phyloP scores from a whole-genome alignment of 2,888 invertebrate species.

The Melieria crassipennis region DNA sequence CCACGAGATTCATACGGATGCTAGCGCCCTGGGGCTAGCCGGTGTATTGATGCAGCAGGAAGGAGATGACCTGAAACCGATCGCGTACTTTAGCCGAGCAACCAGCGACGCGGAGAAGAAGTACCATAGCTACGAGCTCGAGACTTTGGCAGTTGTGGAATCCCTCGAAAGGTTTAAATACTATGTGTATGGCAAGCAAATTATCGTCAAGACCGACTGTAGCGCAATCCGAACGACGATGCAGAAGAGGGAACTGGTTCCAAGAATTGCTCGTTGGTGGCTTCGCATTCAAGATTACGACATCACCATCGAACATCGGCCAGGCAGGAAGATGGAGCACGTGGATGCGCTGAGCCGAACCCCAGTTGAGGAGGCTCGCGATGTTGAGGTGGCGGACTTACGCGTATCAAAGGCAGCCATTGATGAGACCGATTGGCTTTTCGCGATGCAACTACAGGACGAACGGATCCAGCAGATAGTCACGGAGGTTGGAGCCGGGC shows the following conservation, averaged over 20 bases:
- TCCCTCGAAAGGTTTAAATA: slow-evolving; percentile 10
- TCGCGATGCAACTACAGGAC: slow-evolving; percentile 4
- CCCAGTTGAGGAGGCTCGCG: slow-evolving; percentile 1
- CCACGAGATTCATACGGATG: background rate
- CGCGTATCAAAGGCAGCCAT: background rate
- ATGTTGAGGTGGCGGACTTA: background rate
- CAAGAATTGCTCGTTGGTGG: slow-evolving; percentile 36
- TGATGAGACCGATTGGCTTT: slow-evolving; percentile 9
- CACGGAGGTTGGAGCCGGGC: background rate
- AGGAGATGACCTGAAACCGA: slow-evolving; percentile 10
- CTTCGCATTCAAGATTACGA: background rate
- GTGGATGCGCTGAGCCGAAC: background rate
- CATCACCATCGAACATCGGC: slow-evolving; percentile 3
- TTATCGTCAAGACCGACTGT: slow-evolving; percentile 32
- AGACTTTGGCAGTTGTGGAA: slow-evolving; percentile 9
- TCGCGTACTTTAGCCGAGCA: slow-evolving; percentile 11
- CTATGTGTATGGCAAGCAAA: slow-evolving; percentile 10
- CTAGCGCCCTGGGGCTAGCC: slow-evolving; percentile 6
- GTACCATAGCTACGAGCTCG: background rate
- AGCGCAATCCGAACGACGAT: slow-evolving; percentile 30
- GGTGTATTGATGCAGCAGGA: slow-evolving; percentile 10
- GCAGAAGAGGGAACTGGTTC: slow-evolving; percentile 50
- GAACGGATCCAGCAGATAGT: background rate
- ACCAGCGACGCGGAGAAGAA: slow-evolving; percentile 33
- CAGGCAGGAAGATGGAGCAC: slow-evolving; percentile 5